phyloP scores from a whole-genome alignment of 2,888 invertebrate genomes.

The Carcina quercana region DNA sequence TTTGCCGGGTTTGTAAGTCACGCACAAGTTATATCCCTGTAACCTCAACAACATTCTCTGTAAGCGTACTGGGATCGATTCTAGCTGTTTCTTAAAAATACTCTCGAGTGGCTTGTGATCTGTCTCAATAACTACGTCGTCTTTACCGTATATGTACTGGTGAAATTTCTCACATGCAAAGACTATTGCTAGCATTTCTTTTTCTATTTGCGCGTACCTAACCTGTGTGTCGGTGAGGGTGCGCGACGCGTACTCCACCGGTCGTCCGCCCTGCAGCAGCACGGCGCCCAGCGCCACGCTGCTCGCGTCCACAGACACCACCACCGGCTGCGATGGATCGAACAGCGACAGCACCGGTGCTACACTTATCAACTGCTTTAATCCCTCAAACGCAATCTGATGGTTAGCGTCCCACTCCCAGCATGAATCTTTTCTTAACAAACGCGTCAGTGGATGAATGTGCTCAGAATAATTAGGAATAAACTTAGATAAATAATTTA shows the following conservation, averaged over 20 bases:
- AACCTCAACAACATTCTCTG: slow-evolving; percentile 13
- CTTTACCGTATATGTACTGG: slow-evolving; percentile 13
- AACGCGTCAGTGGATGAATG: not conserved
- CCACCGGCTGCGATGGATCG: slow-evolving; percentile 3
- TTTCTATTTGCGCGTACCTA: slow-evolving; percentile 12
- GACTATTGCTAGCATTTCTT: slow-evolving; percentile 12
- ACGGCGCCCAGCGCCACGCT: slow-evolving; percentile 17
- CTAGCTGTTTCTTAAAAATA: slow-evolving; percentile 11
- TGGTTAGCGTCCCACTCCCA: slow-evolving; percentile 2
- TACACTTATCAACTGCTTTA: slow-evolving; percentile 3
- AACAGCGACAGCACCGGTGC: slow-evolving; percentile 9
- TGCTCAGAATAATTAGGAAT: slow-evolving; percentile 6
- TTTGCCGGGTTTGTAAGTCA: slow-evolving; percentile 10
- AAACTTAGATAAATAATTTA: slow-evolving; percentile 7
- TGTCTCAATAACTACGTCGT: slow-evolving; percentile 3
- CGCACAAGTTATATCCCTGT: slow-evolving; percentile 9
- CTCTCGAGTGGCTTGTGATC: slow-evolving; percentile 13
- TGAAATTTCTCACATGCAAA: slow-evolving; percentile 7
- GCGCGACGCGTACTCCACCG: slow-evolving; percentile 17
- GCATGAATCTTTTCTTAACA: slow-evolving; percentile 1
- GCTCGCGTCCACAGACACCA: slow-evolving; percentile 17
- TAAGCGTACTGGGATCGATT: slow-evolving; percentile 4
- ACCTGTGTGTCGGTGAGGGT: slow-evolving; percentile 15
- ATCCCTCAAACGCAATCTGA: not conserved
- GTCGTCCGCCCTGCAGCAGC: slow-evolving; percentile 18